phyloP scores from a whole-genome alignment of 2,797 vertebrate species.

The Sebastes minor region DNA sequence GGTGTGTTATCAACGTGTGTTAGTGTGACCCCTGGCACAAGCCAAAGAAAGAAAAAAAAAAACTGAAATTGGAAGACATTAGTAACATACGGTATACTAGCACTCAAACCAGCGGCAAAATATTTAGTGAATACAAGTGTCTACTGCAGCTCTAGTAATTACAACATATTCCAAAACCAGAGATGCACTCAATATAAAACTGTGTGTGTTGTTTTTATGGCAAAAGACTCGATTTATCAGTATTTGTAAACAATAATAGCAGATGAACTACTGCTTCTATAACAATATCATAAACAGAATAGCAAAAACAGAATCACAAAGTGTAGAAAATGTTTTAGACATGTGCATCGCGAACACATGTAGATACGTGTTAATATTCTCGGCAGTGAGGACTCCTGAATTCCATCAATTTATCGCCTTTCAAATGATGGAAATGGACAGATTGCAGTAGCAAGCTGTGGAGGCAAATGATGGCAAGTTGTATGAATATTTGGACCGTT shows the following conservation, averaged over 20 bases:
- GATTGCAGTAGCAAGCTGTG: slow-evolving; percentile 53
- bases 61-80: slow-evolving; percentile 4
- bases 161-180: neutral
- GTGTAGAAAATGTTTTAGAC: neutral
- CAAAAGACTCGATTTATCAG: neutral
- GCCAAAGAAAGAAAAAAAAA: neutral
- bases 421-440: slow-evolving; percentile 69
- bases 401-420: slow-evolving; percentile 48
- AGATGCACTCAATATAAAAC: neutral
- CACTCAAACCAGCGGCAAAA: neutral
- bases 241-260: neutral
- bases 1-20: slow-evolving; percentile 7
- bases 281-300: neutral
- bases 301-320: neutral
- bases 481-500: slow-evolving; percentile 37
- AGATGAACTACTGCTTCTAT: neutral
- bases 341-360: neutral
- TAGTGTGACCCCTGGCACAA: slow-evolving; percentile 9
- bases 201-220: neutral
- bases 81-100: neutral
- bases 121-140: neutral
- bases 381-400: slow-evolving; percentile 61
- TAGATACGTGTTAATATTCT: neutral
- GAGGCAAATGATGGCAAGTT: slow-evolving; percentile 41
- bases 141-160: neutral